Conservation (phyloP, 2,888 invertebrate species). For the Agriopis marginaria region DNA sequence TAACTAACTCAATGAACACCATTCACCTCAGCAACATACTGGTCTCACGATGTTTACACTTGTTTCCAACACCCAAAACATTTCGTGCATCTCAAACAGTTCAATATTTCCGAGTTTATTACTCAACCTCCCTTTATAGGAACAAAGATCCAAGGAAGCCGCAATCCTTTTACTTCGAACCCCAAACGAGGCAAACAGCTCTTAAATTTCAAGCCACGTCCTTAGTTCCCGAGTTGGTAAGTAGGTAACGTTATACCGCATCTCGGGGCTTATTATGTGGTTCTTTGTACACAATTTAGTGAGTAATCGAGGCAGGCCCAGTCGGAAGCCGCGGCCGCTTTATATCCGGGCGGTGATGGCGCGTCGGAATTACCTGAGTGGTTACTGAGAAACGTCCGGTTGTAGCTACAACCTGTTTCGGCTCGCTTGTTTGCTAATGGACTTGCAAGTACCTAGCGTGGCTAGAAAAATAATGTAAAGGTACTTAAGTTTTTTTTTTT, state of each 20-base stretch:
- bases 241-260: slow-evolving; percentile 41
- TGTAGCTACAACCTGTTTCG: neutral
- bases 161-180: slow-evolving; percentile 44
- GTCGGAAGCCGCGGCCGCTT: slow-evolving; percentile 48
- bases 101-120: slow-evolving; percentile 6
- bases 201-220: slow-evolving; percentile 44
- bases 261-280: slow-evolving; percentile 35
- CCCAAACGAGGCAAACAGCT: slow-evolving; percentile 31
- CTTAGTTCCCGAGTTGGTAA: slow-evolving; percentile 29
- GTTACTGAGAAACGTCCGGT: slow-evolving; percentile 27
- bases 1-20: neutral
- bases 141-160: slow-evolving; percentile 35
- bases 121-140: slow-evolving; percentile 1
- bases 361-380: slow-evolving; percentile 42
- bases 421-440: slow-evolving; percentile 12
- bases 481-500: too few relatives aligned
- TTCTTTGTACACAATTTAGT: slow-evolving; percentile 44
- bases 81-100: neutral
- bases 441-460: neutral
- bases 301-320: slow-evolving; percentile 39
- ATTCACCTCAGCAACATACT: neutral
- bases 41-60: neutral
- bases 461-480: neutral
- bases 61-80: slow-evolving; percentile 4
- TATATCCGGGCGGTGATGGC: slow-evolving; percentile 52